phyloP scores from a whole-genome alignment of 2,888 invertebrate species.

The Cyrtodaria siliqua region DNA sequence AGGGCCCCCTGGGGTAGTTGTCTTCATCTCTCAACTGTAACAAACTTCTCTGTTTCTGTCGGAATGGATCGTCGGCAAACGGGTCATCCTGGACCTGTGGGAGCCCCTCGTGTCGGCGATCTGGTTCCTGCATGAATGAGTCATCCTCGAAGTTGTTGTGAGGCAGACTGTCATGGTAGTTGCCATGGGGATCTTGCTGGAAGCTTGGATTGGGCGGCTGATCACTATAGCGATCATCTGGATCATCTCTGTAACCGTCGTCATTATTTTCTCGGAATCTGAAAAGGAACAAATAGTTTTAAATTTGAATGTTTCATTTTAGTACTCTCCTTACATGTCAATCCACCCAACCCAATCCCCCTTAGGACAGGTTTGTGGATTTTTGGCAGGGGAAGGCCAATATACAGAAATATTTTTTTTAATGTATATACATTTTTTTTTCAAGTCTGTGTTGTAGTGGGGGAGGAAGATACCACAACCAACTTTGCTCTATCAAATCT shows the following conservation, averaged over 20 bases:
- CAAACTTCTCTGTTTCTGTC: conserved; percentile 68
- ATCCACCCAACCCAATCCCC: too few species aligned
- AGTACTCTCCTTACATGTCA: too few species aligned
- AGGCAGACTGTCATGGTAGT: conserved; percentile 46
- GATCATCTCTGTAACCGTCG: conserved; percentile 57
- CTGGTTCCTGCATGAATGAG: conserved; percentile 51
- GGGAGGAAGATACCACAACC: too few species aligned
- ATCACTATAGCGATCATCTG: conserved; percentile 61
- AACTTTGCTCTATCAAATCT: too few species aligned
- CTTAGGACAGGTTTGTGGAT: too few species aligned
- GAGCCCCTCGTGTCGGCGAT: conserved; percentile 75
- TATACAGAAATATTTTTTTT: too few species aligned
- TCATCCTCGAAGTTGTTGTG: conserved; percentile 56
- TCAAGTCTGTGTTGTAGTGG: too few species aligned
- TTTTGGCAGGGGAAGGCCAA: too few species aligned
- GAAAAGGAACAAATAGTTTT: too few species aligned
- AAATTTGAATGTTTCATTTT: too few species aligned
- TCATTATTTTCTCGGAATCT: conserved; percentile 39
- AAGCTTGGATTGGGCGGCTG: conserved; percentile 61
- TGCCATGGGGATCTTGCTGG: conserved; percentile 48
- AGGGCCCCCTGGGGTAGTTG: conserved; percentile 69
- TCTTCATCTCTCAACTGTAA: conserved; percentile 63
- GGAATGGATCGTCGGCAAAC: conserved; percentile 81
- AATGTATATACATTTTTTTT: too few species aligned
- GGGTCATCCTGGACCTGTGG: conserved; percentile 79